A percentile compares a stretch with the other conserved stretches of the same genome.
Conservation (phyloP, 2,113 vertebrate species). For the Lepidothrix coronata region DNA sequence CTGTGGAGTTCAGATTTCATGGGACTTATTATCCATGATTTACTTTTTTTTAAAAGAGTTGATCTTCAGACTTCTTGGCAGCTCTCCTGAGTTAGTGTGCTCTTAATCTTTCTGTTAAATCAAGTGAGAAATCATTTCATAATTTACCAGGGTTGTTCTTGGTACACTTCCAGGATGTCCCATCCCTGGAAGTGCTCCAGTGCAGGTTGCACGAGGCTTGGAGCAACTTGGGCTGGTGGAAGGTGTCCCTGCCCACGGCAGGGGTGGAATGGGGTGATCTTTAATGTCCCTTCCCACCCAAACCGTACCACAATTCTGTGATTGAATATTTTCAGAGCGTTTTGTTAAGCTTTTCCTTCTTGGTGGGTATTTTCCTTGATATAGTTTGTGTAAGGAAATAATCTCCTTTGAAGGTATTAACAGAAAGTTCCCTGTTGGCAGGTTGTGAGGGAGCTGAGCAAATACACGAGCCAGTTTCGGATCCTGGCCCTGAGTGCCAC, state of each 20-base stretch:
- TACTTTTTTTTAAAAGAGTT: neutral
- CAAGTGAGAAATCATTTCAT: neutral
- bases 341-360: neutral
- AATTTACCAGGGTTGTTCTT: neutral
- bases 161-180: neutral
- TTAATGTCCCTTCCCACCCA: neutral
- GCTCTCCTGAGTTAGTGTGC: neutral
- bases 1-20: neutral
- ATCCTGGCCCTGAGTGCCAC: conserved; percentile 93
- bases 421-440: conserved; percentile 3
- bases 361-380: neutral
- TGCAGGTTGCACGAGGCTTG: neutral
- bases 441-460: conserved; percentile 89
- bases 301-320: neutral
- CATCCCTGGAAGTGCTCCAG: neutral
- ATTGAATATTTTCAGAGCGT: neutral
- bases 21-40: neutral
- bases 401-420: neutral
- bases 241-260: neutral
- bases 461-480: conserved; percentile 86
- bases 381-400: neutral
- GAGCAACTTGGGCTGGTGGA: neutral
- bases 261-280: rapidly evolving
- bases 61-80: neutral
- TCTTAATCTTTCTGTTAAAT: neutral